phyloP scores from a whole-genome alignment of 64 coral and sea anemone species.

The Cladopsammia gracilis region DNA sequence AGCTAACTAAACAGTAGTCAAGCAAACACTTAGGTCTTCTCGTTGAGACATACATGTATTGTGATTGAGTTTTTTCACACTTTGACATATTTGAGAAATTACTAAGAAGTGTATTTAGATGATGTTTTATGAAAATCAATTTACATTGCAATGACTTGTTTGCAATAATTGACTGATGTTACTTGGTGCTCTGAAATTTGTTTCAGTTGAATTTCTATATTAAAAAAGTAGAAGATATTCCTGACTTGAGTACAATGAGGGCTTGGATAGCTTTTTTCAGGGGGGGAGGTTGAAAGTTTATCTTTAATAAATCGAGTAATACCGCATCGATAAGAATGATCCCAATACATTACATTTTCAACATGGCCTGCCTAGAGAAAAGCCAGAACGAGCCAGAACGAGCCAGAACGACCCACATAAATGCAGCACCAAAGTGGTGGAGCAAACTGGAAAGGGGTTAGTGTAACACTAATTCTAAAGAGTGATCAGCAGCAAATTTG shows the following conservation, averaged over 20 bases:
- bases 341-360: too few relatives aligned
- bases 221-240: not conserved
- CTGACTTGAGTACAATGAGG: not conserved
- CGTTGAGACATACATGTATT: not conserved
- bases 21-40: not conserved
- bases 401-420: too few relatives aligned
- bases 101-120: not conserved
- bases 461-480: too few relatives aligned
- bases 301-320: too few relatives aligned
- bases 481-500: too few relatives aligned
- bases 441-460: too few relatives aligned
- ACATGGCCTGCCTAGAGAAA: too few relatives aligned
- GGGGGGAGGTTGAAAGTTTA: not conserved
- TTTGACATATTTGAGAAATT: not conserved
- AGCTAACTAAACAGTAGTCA: not conserved
- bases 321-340: too few relatives aligned
- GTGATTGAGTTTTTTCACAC: not conserved
- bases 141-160: not conserved
- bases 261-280: not conserved
- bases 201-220: not conserved
- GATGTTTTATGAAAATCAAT: not conserved
- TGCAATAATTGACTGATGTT: not conserved
- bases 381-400: too few relatives aligned
- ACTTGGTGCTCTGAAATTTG: not conserved
- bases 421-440: too few relatives aligned